Conservation (phyloP, 2,797 vertebrate genomes). For the Emydoidea blandingii region DNA sequence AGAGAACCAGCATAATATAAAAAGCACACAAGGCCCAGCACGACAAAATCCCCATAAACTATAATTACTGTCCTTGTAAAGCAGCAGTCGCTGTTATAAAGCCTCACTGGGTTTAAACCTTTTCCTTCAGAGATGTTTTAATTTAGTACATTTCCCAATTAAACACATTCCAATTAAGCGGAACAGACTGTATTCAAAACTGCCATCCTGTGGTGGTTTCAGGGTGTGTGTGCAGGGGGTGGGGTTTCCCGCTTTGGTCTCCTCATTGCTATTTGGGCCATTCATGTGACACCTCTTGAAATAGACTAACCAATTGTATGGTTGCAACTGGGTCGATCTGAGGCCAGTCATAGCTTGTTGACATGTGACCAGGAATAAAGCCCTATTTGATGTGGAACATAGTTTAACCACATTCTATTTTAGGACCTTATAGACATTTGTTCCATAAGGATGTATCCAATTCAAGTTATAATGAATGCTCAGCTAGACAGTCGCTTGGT, state of each 20-base stretch:
- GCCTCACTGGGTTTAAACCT: neutral
- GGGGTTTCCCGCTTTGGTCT: slow-evolving; percentile 11
- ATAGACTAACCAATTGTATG: slow-evolving; percentile 5
- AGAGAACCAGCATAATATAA: neutral
- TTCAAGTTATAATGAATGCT: slow-evolving; percentile 66
- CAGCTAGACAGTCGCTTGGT: neutral
- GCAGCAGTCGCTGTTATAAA: neutral
- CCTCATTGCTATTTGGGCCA: slow-evolving; percentile 44
- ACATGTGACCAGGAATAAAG: slow-evolving; percentile 76
- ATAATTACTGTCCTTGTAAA: neutral
- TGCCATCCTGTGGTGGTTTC: neutral
- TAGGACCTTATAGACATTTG: slow-evolving; percentile 69
- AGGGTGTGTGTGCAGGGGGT: neutral
- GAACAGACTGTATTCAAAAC: neutral
- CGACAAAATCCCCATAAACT: neutral
- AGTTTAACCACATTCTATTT: slow-evolving; percentile 65
- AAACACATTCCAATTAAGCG: neutral
- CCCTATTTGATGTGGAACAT: slow-evolving; percentile 74
- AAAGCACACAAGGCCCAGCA: neutral
- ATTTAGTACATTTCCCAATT: neutral
- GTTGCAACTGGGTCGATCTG: neutral
- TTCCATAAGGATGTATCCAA: slow-evolving; percentile 64
- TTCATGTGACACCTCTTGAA: slow-evolving; percentile 73
- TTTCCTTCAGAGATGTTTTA: neutral
- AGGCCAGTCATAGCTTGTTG: slow-evolving; percentile 68